A percentile compares a stretch with the other conserved stretches of the same genome.
phyloP scores from a whole-genome alignment of 1,140 invertebrate species.

The Drosophila burlai region DNA sequence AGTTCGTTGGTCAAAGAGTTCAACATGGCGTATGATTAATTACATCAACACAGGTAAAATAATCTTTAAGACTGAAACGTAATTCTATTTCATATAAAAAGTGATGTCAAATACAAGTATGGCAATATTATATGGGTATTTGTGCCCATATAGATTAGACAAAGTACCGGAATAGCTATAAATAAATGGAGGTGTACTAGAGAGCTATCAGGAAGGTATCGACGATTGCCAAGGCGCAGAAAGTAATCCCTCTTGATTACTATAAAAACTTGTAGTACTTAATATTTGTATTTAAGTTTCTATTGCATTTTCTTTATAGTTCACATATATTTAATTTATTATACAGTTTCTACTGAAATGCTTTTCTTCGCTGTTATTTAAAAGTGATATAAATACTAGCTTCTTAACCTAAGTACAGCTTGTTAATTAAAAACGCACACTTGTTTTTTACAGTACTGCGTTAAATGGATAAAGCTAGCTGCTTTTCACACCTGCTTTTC shows the following conservation, averaged over 20 bases:
- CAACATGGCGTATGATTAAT: constrained; percentile 34
- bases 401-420: not conserved
- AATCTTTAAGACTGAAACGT: not conserved
- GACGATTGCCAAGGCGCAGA: not conserved
- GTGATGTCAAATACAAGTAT: constrained; percentile 3
- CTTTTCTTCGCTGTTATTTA: not conserved
- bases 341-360: not conserved
- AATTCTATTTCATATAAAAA: constrained; percentile 15
- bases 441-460: not conserved
- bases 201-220: constrained; percentile 13
- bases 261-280: not conserved
- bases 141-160: constrained; percentile 26
- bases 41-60: constrained; percentile 23
- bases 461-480: not conserved
- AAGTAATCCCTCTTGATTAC: not conserved
- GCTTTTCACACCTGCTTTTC: not conserved
- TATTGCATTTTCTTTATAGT: not conserved
- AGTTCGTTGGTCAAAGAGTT: constrained; percentile 35
- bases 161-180: constrained; percentile 12
- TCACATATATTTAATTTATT: not conserved
- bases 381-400: not conserved
- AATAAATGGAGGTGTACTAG: constrained; percentile 9
- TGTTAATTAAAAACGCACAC: constrained; percentile 10
- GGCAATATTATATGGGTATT: constrained; percentile 13
- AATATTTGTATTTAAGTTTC: not conserved